Evolutionary conservation across 2,797 vertebrate species (phyloP).

Genomic region (Sebastes goodei): DNA sequence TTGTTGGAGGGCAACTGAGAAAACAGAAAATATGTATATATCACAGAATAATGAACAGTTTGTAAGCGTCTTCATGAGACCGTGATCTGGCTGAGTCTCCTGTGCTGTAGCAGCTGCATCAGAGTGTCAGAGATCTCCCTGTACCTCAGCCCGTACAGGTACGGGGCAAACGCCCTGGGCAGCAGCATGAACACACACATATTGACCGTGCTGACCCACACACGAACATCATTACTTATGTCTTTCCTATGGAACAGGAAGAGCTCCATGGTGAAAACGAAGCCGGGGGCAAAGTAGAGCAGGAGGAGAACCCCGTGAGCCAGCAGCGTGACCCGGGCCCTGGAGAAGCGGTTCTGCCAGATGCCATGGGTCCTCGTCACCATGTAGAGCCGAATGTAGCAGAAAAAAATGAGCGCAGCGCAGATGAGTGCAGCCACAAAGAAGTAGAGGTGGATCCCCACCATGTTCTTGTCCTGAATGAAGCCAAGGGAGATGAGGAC

Average conservation of each 20-base stretch:
- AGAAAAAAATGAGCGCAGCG: conserved; percentile 79
- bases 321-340: conserved; percentile 83
- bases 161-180: conserved; percentile 81
- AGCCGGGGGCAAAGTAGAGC: conserved; percentile 81
- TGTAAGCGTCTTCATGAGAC: conserved; percentile 10
- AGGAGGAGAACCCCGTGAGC: conserved; percentile 82
- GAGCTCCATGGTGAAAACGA: conserved; percentile 81
- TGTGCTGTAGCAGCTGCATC: conserved; percentile 63
- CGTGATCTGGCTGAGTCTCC: conserved; percentile 39
- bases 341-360: conserved; percentile 83
- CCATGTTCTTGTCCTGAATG: conserved; percentile 31
- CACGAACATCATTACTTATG: conserved; percentile 50
- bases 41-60: background rate
- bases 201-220: conserved; percentile 83
- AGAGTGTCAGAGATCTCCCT: conserved; percentile 78
- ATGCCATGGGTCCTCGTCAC: conserved; percentile 84
- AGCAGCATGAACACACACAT: conserved; percentile 82
- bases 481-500: conserved; percentile 74
- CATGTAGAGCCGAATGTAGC: conserved; percentile 84
- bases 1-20: background rate
- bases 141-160: conserved; percentile 85
- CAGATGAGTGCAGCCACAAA: conserved; percentile 75
- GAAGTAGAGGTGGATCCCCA: conserved; percentile 72
- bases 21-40: background rate
- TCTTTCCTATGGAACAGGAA: conserved; percentile 49